Evolutionary conservation across 2,113 vertebrate species (phyloP).

Genomic region (Mungos mungo): DNA sequence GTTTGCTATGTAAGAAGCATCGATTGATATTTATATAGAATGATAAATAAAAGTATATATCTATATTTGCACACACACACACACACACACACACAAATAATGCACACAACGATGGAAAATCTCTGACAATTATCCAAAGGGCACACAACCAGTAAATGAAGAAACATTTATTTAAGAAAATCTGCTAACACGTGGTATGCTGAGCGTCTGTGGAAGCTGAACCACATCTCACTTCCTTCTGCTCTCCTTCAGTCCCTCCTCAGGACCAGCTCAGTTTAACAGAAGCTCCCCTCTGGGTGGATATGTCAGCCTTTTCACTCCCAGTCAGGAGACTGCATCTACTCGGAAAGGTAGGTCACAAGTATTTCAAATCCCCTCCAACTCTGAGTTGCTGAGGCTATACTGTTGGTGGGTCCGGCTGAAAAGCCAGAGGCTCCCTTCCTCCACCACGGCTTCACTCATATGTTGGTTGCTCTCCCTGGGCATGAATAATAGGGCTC

Average conservation of each 20-base stretch:
- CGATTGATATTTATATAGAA: background rate
- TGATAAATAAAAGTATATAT: background rate
- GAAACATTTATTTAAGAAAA: background rate
- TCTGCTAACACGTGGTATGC: background rate
- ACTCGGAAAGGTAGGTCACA: fast-evolving
- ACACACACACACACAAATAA: background rate
- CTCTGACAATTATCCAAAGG: background rate
- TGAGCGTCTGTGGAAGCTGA: background rate
- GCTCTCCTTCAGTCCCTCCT: background rate
- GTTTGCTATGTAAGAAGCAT: background rate
- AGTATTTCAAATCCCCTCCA: background rate
- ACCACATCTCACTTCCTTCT: background rate
- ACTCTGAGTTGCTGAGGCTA: background rate
- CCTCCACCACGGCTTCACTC: background rate
- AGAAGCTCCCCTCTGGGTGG: background rate
- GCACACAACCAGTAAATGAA: background rate
- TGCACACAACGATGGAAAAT: background rate
- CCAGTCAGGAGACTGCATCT: background rate
- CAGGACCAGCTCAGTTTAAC: background rate
- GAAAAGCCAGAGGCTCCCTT: background rate
- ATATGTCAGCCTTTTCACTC: background rate
- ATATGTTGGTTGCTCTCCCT: background rate
- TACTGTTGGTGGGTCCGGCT: background rate
- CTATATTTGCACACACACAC: background rate
- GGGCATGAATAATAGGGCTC: background rate